Evolutionary conservation across 2,888 invertebrate species (phyloP), one percentile per base, ranked within the genome.

Genomic region (Entomobrya proxima): DNA sequence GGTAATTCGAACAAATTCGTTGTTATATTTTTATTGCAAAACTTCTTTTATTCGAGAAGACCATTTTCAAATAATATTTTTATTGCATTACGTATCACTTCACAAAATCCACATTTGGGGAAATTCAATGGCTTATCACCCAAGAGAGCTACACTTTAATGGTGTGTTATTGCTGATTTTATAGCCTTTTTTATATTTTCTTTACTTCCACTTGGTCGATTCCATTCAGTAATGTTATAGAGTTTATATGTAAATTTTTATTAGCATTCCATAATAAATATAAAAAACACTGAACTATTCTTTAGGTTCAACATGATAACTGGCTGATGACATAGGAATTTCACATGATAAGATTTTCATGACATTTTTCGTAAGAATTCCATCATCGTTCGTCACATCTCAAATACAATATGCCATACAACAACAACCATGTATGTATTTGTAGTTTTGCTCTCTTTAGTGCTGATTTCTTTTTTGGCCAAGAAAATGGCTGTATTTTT

Each of bases 251-350:
- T 72, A 72, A 72, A 72, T 72, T 2, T 30, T 47, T 47, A 72
- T 2, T 18, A 24, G 44, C 44, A 15, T 40, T 2, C 44, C 9
- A 13, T 44, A 40, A 69, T 24, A 69, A 40, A 1, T 40, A 24
- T 9, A 21, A 13, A 2, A 13, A 40, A 44, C 18, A 2, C 4
- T 13, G 3, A 32, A 32, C 30, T 40, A 24, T 24, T 69, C 35
- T 64, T 64, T 27, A 15, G 15, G 44, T 11, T 15, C 40, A 55
- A 55, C n/a, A 40, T 27, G 40, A 40, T 37, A n/a, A n/a, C n/a
- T n/a, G n/a, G n/a, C n/a, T n/a, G 44, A 64, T 50, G 64, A 61
- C 47, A 27, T 30, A 61, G 78, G 78, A 78, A 78, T 47, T 78
- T 40, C 64, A 32, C 47, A 47, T 78, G 40, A 78, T 18, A 37